phyloP scores from a whole-genome alignment of 2,113 vertebrate species.

The human region GRCh38 chr9:12687501-12688000 shows the following conservation, averaged over 20 bases:
- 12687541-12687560: neutral
- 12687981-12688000: neutral
- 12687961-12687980: neutral
- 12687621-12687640: neutral
- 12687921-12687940: neutral
- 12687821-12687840: fast-evolving
- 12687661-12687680: neutral
- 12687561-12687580: neutral
- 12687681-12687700: neutral
- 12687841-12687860: neutral
- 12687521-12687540: neutral
- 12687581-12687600: neutral
- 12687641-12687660: neutral
- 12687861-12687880: neutral
- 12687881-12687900: neutral
- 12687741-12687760: neutral
- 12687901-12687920: neutral
- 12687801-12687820: neutral
- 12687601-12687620: neutral
- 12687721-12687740: neutral
- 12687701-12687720: neutral
- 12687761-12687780: neutral
- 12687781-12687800: neutral
- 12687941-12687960: neutral
- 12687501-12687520: neutral